Conservation (phyloP, 2,113 vertebrate species). For the Scopus umbretta region DNA sequence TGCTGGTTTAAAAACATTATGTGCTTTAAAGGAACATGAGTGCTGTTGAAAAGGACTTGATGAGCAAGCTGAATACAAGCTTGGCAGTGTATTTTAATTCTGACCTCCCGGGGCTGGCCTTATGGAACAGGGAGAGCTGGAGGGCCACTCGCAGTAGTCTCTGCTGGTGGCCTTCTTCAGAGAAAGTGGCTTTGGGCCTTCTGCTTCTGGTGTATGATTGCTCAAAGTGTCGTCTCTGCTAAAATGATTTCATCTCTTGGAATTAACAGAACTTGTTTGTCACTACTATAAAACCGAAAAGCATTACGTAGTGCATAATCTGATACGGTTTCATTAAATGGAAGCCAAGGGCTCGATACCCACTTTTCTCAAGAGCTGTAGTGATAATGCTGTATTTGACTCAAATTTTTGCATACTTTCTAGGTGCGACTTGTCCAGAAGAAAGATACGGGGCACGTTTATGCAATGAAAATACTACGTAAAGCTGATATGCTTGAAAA, state of each 20-base stretch:
- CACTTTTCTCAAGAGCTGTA: neutral
- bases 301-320: fast-evolving
- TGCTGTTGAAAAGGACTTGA: neutral
- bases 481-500: conserved; percentile 99
- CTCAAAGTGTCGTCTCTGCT: neutral
- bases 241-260: neutral
- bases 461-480: conserved; percentile 97
- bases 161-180: neutral
- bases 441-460: conserved; percentile 97
- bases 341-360: neutral
- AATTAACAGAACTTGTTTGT: too few species aligned
- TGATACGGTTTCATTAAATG: fast-evolving
- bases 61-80: neutral
- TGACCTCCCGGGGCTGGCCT: neutral
- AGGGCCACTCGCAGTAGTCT: neutral
- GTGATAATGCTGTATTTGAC: neutral
- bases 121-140: neutral
- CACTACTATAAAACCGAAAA: too few species aligned
- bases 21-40: neutral
- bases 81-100: neutral
- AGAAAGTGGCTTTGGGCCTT: neutral
- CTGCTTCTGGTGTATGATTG: neutral
- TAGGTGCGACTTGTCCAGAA: conserved; percentile 97
- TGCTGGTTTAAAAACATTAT: neutral
- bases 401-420: neutral